Conservation (phyloP, 2,113 vertebrate species). For the Xiphorhynchus elegans region DNA sequence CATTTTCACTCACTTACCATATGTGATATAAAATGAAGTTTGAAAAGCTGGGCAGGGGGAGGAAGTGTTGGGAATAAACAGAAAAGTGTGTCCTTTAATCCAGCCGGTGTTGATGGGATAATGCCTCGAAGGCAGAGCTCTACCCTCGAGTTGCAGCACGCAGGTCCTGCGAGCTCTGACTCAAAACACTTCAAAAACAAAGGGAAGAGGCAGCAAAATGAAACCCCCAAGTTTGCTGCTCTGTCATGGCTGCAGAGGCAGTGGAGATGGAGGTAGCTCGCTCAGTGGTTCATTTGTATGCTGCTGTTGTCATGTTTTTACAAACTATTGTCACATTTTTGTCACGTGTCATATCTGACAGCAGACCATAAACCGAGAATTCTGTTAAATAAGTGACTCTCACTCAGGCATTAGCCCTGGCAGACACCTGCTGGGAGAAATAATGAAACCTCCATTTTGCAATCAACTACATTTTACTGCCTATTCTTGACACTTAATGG, state of each 20-base stretch:
- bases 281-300: conserved; percentile 42
- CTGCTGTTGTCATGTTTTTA: conserved; percentile 31
- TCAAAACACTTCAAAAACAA: conserved; percentile 4
- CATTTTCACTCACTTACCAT: neutral
- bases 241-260: neutral
- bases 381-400: conserved; percentile 54
- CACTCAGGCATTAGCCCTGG: conserved; percentile 27
- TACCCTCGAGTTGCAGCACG: neutral
- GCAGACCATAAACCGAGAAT: conserved; percentile 46
- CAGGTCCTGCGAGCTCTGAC: neutral
- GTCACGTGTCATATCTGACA: conserved; percentile 39
- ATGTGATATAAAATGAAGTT: neutral
- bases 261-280: neutral
- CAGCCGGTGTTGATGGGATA: accelerated
- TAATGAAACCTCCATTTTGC: conserved; percentile 55
- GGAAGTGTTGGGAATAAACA: neutral
- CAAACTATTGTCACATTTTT: conserved; percentile 22
- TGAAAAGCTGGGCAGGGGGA: neutral
- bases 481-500: conserved; percentile 39
- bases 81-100: neutral
- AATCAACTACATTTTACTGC: conserved; percentile 48
- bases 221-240: neutral
- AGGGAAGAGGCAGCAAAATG: neutral
- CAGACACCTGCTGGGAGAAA: conserved; percentile 57
- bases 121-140: conserved; percentile 27